Base-by-base conservation (phyloP, 2,113 vertebrate genomes). In the Meleagris gallopavo region DNA sequence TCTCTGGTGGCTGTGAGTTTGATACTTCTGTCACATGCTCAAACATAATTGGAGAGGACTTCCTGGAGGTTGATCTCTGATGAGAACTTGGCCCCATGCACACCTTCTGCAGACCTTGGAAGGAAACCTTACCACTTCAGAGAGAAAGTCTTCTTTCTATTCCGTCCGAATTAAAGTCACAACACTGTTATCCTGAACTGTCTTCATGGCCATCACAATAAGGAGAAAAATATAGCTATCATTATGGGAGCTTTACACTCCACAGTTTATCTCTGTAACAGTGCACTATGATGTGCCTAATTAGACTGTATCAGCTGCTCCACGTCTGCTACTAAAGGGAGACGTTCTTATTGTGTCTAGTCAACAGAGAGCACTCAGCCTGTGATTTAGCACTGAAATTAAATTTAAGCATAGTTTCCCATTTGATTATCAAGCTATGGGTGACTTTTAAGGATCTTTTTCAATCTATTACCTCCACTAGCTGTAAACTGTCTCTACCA, bases 311-410 rank as follows among this genome's bases (percentile, higher is more conserved):
- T 97, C 95, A 96, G 83, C 86, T 90, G 73, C 40, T 96, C 62
- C 67, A 71, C 0, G 58, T 96, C 91, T 97, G 87, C 87, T 94
- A 50, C 94, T 76, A 54, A 90, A 91, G 78, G 91, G 71, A 96
- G 81, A 93, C 20, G 82, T 95, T 94, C 94, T 93, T 95, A 85
- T 93, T 94, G 90, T 93, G 72, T 92, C 83, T 93, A 94, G 93
- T 95, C 96, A 95, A 95, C 77, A 84, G 91, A 96, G 95, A 96
- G 78, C 67, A 78, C 71, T 94, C 88, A 89, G 86, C 11, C 27
- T 82, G 64, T 97, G 96, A 97, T 96, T 97, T 97, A 97, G 34
- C 65, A 90, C 89, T 75, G 86, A 89, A 97, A 97, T 97, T 95
- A 97, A 97, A 96, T 95, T 96, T 93, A 96, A 95, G 61, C 78